phyloP scores from a whole-genome alignment of 2,888 invertebrate species.

The Conops quadrifasciatus region DNA sequence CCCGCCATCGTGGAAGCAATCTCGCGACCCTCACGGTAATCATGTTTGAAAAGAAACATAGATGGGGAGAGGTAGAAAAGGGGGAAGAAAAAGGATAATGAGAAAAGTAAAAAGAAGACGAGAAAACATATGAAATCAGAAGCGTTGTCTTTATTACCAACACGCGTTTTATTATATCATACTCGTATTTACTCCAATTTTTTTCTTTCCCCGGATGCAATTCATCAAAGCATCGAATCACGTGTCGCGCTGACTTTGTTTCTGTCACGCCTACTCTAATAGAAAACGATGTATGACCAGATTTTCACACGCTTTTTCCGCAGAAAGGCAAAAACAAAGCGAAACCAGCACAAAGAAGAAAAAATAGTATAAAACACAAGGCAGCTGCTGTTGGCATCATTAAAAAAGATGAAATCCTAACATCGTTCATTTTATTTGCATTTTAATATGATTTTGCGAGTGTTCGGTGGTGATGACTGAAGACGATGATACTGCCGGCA shows the following conservation, averaged over 20 bases:
- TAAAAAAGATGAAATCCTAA: conserved; percentile 24
- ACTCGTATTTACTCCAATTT: neutral
- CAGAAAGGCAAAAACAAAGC: neutral
- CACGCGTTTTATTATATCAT: conserved; percentile 5
- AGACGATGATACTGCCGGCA: neutral
- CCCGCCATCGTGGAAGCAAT: neutral
- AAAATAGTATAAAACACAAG: neutral
- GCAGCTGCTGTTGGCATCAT: conserved; percentile 21
- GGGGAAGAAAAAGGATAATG: neutral
- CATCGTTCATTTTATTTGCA: conserved; percentile 34
- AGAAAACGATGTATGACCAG: neutral
- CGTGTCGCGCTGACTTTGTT: conserved; percentile 16
- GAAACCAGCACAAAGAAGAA: too few species aligned
- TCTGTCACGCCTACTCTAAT: conserved; percentile 26
- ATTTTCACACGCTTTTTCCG: conserved; percentile 21
- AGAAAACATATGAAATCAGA: neutral
- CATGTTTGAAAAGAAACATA: neutral
- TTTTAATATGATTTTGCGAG: conserved; percentile 26
- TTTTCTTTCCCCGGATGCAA: neutral
- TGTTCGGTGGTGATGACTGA: neutral
- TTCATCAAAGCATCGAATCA: conserved; percentile 28
- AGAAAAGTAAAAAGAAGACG: neutral
- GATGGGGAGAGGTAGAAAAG: neutral
- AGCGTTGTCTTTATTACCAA: neutral
- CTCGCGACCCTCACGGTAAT: neutral